Base-by-base conservation (phyloP, 2,113 vertebrate genomes). In the Amphiprion ocellaris region DNA sequence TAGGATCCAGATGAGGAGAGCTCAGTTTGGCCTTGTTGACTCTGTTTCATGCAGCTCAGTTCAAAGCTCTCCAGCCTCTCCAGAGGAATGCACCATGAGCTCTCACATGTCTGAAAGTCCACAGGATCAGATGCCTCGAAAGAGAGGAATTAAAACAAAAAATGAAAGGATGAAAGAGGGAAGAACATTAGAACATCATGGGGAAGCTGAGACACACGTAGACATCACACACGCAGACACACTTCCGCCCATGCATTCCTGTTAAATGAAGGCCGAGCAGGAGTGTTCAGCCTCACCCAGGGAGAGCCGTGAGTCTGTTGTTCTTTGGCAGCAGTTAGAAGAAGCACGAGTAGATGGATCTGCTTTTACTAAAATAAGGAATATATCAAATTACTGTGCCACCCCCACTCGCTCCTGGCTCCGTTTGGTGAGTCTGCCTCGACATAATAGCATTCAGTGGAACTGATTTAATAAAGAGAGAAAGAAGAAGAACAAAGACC, bases 111-210 rank as follows among this genome's bases (percentile, higher is more conserved):
- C 79, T 75, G 59, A 78, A 65, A 80, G 69, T 83, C 56, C 58
- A 52, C 69, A 68, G 79, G 83, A 89, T 92, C 86, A 79, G 82
- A 85, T 83, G 74, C 80, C 69, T 83, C 69, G 28, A 65, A 88
- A 70, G 77, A 86, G 68, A 86, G 83, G 91, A 91, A 92, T 87
- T 84, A 82, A 88, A 92, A 91, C 73, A 82, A 88, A 80, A 93
- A 87, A 75, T 59, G 71, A 63, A 76, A 47, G 37, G 74, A 82
- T 87, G 81, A 90, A 84, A 84, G 81, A 39, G 58, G 41, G 19
- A 65, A 81, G 86, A 85, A 86, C 53, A 64, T 55, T 62, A 68
- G 76, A 86, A 70, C 16, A 55, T 69, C 65, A 37, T 12, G 15
- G 74, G 73, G 69, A 81, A 55, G 70, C 77, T 28, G 58, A 66